Evolutionary conservation across 2,113 vertebrate genomes (phyloP), one percentile per base, ranked within the genome.

Genomic region (Tachysurus fulvidraco): DNA sequence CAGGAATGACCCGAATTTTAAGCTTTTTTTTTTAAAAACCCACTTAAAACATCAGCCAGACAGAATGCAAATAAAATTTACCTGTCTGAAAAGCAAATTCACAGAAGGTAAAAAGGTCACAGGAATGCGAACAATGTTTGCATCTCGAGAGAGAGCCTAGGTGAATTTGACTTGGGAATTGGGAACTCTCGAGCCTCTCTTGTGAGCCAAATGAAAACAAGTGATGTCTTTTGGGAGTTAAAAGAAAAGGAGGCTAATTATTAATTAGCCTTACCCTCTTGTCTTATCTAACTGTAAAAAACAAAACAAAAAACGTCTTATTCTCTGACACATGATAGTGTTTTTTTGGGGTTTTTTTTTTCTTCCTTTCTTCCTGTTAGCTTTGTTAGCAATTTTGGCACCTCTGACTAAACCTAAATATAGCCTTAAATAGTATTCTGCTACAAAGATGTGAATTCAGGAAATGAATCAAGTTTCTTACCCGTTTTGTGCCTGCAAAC

Each of bases 41-140:
- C 30, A 76, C 23, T 13, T n/a, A 78, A 78, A 54, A n/a, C 13
- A 17, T 25, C 25, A 1, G n/a, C 54, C 55, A 81, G 78, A 81
- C 54, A 60, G 11, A 79, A 79, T 44, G 78, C 78, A 81, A 81
- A 81, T 60, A 60, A 81, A 25, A 44, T 44, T 23, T 81, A 59
- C 78, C 30, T 60, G 30, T 12, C 11, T 2, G 2, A 81, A 60
- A 44, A 81, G 28, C 54, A 79, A 57, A 57, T 36, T 57, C 17
- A 36, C 54, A 5, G 54, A 57, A 36, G 54, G 25, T 46, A 17
- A 71, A 71, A 71, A 71, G 67, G 46, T 77, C 73, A n/a, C 76
- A 41, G 11, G 30, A 28, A 28, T 59, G 25, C 12, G 16, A 59
- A 57, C 19, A n/a, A 80, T 1, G 19, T 80, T 81, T 81, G 30